Percentiles rank a stretch among this genome's conserved stretches.
Evolutionary conservation across 2,113 vertebrate genomes (phyloP).

Genomic region (Corydoras sp.): DNA sequence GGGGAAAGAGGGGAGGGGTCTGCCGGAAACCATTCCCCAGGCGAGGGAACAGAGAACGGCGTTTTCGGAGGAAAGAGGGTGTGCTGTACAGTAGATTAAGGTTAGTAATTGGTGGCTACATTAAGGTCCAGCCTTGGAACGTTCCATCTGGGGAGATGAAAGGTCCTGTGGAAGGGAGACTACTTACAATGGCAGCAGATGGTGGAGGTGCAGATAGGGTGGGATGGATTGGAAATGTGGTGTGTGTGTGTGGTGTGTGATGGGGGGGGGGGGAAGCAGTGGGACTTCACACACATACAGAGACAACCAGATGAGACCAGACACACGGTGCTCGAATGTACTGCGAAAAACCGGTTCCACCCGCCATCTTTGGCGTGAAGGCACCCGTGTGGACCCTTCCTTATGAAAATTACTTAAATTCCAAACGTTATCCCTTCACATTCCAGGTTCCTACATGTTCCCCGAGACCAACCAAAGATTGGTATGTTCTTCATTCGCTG

Average conservation of each 20-base stretch:
- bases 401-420: slow-evolving; percentile 55
- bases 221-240: slow-evolving; percentile 12
- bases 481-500: too few species aligned
- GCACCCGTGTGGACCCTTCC: slow-evolving; percentile 32
- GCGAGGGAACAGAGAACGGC: slow-evolving; percentile 50
- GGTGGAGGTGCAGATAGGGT: slow-evolving; percentile 45
- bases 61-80: slow-evolving; percentile 34
- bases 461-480: too few species aligned
- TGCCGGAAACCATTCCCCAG: slow-evolving; percentile 48
- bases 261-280: slow-evolving; percentile 30
- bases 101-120: slow-evolving; percentile 62
- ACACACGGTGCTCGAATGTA: slow-evolving; percentile 67
- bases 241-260: slow-evolving; percentile 36
- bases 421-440: slow-evolving; percentile 35
- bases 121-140: slow-evolving; percentile 92
- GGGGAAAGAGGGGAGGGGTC: slow-evolving; percentile 23
- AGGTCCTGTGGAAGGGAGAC: slow-evolving; percentile 75
- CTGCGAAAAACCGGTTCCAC: slow-evolving; percentile 62
- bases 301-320: slow-evolving; percentile 56
- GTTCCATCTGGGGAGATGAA: slow-evolving; percentile 70
- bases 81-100: slow-evolving; percentile 53
- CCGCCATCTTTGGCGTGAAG: slow-evolving; percentile 37
- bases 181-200: slow-evolving; percentile 96
- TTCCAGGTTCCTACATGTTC: too few species aligned
- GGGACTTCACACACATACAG: slow-evolving; percentile 46